Evolutionary conservation across 2,888 invertebrate species (phyloP), one percentile per base, ranked within the genome.

Genomic region (Platycnemis pennipes): DNA sequence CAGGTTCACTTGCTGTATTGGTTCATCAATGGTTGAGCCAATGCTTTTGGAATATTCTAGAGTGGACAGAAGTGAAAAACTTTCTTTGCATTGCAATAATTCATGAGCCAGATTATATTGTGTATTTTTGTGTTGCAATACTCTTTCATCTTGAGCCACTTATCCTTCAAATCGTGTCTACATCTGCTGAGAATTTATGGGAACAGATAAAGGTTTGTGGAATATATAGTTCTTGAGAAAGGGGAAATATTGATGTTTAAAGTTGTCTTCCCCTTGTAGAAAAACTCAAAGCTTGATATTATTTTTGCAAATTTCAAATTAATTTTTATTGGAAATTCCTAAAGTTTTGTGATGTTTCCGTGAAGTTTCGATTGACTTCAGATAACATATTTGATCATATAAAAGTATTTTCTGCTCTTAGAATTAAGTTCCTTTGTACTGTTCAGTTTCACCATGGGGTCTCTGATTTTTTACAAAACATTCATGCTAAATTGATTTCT

Each of bases 1-100:
- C 63, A 69, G 91, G 63, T 69, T 91, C 91, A 91, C 44, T 91
- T 63, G 91, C 56, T 26, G 91, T 91, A n/a, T 63, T 91, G 56
- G 63, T 91, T n/a, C 63, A 91, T 56, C 91, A 91, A n/a, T 91
- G 91, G 91, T n/a, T 91, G 44, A 63, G 56, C 91, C 91, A 91
- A 44, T 44, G 91, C 44, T 91, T 91, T 69, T 91, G 56, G 44
- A 91, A 91, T 63, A n/a, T 91, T 26, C n/a, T 91, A 69, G 91
- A 91, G 5, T 91, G 91, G 91, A 26, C 91, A 44, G 69, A 91
- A 63, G 49, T 91, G 19, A 91, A 91, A 63, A 91, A 91, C 44
- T 91, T 91, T n/a, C 44, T 63, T n/a, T 91, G 91, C 13, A 44
- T 91, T 13, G 13, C 56, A 26, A 91, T 91, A 19, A 63, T 91